Evolutionary conservation across 2,888 invertebrate species (phyloP).

Genomic region (Diachrysia chrysitis): DNA sequence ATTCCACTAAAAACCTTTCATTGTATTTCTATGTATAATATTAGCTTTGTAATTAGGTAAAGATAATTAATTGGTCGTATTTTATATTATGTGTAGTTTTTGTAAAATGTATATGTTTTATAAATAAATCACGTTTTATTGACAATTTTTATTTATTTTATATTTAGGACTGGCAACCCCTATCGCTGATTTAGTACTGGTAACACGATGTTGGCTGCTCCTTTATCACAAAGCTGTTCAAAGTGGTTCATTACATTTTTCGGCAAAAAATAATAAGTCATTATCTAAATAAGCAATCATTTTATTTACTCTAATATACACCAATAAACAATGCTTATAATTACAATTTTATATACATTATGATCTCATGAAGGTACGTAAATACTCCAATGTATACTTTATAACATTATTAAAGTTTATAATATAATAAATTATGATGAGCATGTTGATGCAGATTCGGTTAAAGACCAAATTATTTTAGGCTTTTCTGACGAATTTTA

Average conservation of each 20-base stretch:
- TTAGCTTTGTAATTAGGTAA: slow-evolving; percentile 60
- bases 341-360: slow-evolving; percentile 55
- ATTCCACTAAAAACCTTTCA: slow-evolving; percentile 6
- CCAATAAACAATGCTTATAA: slow-evolving; percentile 54
- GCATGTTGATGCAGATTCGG: too few relatives aligned
- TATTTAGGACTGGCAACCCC: not conserved
- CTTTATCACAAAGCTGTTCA: not conserved
- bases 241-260: too few relatives aligned
- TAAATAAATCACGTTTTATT: slow-evolving; percentile 70
- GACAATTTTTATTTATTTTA: slow-evolving; percentile 11
- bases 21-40: slow-evolving; percentile 29
- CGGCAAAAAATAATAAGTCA: not conserved
- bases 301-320: slow-evolving; percentile 57
- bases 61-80: slow-evolving; percentile 44
- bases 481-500: too few relatives aligned
- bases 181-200: not conserved
- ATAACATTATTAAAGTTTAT: slow-evolving; percentile 5
- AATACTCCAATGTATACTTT: slow-evolving; percentile 18
- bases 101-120: slow-evolving; percentile 62
- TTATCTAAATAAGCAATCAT: slow-evolving; percentile 49
- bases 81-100: slow-evolving; percentile 55
- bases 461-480: too few relatives aligned
- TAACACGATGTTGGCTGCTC: not conserved
- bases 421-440: not conserved
- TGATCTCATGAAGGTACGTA: slow-evolving; percentile 44